Conservation (phyloP, 30 jellyfish, hydroid and myxozoan genomes). For the Aurelia coerulea region DNA sequence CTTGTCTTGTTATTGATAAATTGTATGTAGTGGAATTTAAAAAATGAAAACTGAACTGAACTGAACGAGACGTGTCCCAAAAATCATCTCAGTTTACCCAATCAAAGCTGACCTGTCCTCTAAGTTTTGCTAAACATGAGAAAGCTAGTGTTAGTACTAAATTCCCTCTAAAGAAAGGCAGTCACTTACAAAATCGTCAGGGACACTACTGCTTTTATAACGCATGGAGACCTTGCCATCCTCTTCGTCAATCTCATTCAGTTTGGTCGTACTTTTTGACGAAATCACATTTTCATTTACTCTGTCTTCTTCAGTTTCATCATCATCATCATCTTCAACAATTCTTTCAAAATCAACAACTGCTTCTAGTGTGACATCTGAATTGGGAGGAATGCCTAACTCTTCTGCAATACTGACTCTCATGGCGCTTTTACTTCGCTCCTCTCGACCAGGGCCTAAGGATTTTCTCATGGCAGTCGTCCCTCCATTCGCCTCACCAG, state of each 20-base stretch:
- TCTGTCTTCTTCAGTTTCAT: constrained; percentile 13
- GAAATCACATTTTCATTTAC: background rate
- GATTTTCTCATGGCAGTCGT: no score
- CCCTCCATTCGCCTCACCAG: no score
- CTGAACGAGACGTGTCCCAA: no score
- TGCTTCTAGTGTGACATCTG: constrained; percentile 50
- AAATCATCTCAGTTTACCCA: no score
- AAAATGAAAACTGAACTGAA: no score
- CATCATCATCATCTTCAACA: background rate
- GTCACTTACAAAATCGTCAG: constrained; percentile 55
- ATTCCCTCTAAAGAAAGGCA: no score
- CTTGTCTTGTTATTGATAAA: no score
- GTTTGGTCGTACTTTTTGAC: background rate
- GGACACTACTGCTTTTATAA: constrained; percentile 18
- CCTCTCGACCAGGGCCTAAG: background rate
- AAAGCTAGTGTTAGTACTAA: background rate
- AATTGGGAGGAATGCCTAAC: constrained; percentile 35
- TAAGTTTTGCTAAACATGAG: no score
- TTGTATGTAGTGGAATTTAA: no score
- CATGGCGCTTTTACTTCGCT: constrained; percentile 23
- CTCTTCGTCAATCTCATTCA: background rate
- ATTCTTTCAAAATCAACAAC: constrained; percentile 30
- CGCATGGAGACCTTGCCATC: background rate
- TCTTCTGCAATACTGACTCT: constrained; percentile 31
- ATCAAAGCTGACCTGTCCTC: no score